Evolutionary conservation across 2,797 vertebrate species (phyloP), one percentile per base, ranked within the genome.

Genomic region (Margarornis squamiger): DNA sequence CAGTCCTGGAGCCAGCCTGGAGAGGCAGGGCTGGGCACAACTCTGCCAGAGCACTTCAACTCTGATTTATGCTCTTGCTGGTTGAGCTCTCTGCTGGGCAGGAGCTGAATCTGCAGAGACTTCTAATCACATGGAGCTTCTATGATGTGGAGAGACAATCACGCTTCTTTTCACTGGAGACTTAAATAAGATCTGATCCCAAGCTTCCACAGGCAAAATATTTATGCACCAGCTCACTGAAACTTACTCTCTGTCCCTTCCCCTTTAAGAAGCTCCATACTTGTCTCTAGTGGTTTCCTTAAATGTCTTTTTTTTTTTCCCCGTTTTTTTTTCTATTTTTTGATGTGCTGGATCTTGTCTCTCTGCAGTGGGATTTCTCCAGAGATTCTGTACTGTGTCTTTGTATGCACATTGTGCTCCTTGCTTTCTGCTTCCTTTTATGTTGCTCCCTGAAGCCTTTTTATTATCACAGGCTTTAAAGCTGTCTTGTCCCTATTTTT

Each of bases 51-150:
- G n/a, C 45, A 30, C 29, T 93, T 95, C 91, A 73, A 2, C 34
- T 77, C 39, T 0, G 1, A 91, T 96, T 93, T 86, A 43, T 4
- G 12, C 76, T 84, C 91, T 93, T 71, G 94, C 95, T 94, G 95
- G 85, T 92, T 96, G 95, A 96, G 88, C 65, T 92, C 77, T 76
- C 38, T n/a, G 79, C 83, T 63, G 86, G 27, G 55, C 85, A 55
- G 26, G 65, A 78, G 51, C 72, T 80, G 80, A 51, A 20, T 93
- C 91, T 97, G 78, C 87, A 74, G 93, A 94, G 92, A 73, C 29
- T 63, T 84, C 77, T 77, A 66, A 90, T 92, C 95, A 95, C 34
- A 5, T 0, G 2, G 46, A 94, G 77, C 77, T 85, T 57, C 66
- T 88, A 4, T 87, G 48, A 88, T 93, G 29, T 46, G 74, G 72